A percentile compares a stretch with the other conserved stretches of the same genome.
Evolutionary conservation across 2,113 vertebrate species (phyloP).

Genomic region (Siniperca knerii): DNA sequence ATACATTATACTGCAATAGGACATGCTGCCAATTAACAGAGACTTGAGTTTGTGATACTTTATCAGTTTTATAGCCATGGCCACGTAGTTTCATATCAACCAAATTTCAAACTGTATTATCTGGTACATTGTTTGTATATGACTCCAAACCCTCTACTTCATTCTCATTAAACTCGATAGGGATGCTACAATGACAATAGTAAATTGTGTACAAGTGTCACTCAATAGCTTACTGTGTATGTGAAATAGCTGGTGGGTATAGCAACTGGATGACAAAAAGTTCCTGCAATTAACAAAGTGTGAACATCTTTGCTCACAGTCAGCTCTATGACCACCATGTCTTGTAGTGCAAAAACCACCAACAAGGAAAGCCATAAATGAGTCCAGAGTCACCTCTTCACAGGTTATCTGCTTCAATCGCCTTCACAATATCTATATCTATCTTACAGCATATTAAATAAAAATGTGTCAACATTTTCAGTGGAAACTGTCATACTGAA

Average conservation of each 20-base stretch:
- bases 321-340: not conserved
- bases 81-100: not conserved
- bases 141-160: no score
- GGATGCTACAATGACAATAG: no score
- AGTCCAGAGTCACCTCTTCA: not conserved
- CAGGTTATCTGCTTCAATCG: not conserved
- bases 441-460: no score
- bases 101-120: not conserved
- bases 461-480: not conserved
- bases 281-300: not conserved
- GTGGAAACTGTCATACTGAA: not conserved
- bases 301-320: slow-evolving; percentile 4
- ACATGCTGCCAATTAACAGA: not conserved
- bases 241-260: not conserved
- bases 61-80: not conserved
- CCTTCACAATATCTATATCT: not conserved
- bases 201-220: not conserved
- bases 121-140: no score
- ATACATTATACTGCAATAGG: not conserved
- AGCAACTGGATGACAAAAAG: not conserved
- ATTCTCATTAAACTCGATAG: no score
- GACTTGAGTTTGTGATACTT: not conserved
- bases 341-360: not conserved
- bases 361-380: not conserved
- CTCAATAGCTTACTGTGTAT: not conserved